Evolutionary conservation across 2,113 vertebrate species (phyloP).

Genomic region (Tychaedon coryphoeus): DNA sequence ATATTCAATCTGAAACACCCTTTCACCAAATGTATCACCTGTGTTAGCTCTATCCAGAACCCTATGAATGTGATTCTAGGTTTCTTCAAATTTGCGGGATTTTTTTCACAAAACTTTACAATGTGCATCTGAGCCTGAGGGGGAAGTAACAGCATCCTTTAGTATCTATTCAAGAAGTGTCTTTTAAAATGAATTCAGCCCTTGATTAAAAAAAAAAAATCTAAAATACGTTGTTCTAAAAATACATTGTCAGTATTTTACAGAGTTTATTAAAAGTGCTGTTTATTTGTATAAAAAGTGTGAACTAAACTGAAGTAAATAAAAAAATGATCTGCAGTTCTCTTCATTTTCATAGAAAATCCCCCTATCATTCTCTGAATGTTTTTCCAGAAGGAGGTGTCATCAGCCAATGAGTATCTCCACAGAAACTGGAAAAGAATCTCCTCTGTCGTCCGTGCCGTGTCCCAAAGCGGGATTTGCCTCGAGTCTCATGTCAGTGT

Average conservation of each 20-base stretch:
- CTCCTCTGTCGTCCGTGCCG: constrained; percentile 6
- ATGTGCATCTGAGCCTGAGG: constrained; percentile 29
- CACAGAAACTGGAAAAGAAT: not conserved
- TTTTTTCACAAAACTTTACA: not conserved
- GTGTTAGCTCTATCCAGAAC: not conserved
- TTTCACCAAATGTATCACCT: not conserved
- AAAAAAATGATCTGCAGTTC: constrained; percentile 1
- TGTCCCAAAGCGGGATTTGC: not conserved
- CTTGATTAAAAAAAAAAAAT: constrained; percentile 65
- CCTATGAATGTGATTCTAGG: not conserved
- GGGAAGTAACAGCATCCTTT: constrained; percentile 14
- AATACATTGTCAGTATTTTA: constrained; percentile 75
- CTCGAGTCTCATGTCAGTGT: constrained; percentile 68
- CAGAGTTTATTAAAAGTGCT: constrained; percentile 85
- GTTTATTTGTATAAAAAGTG: constrained; percentile 76
- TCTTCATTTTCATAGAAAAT: constrained; percentile 48
- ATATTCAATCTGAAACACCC: not conserved
- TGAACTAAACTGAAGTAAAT: constrained; percentile 67
- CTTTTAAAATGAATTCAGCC: constrained; percentile 49
- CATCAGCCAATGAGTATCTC: not conserved
- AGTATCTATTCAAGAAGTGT: not conserved
- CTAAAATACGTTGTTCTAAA: constrained; percentile 71
- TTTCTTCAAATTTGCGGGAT: not conserved
- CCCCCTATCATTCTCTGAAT: not conserved
- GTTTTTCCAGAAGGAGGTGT: not conserved